Evolutionary conservation across 2,888 invertebrate genomes (phyloP).

Genomic region (Aproaerema taeniolella): DNA sequence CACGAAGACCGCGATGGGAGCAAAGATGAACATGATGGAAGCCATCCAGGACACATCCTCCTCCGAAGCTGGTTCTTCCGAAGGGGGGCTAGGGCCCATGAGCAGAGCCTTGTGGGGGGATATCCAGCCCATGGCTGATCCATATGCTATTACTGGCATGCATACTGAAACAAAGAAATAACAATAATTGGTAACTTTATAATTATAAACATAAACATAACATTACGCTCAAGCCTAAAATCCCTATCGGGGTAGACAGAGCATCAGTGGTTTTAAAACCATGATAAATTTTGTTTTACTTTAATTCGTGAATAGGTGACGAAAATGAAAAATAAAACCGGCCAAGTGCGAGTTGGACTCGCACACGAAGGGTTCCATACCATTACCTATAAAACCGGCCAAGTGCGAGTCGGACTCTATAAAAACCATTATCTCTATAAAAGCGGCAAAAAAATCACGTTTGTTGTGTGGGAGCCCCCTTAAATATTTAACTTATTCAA

Average conservation of each 20-base stretch:
- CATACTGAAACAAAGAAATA: slow-evolving; percentile 59
- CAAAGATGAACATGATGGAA: slow-evolving; percentile 76
- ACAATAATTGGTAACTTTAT: not conserved
- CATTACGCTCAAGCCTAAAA: too few relatives aligned
- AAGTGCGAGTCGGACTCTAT: too few relatives aligned
- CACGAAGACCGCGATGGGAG: slow-evolving; percentile 71
- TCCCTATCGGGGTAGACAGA: too few relatives aligned
- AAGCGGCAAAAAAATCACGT: too few relatives aligned
- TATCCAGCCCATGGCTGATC: slow-evolving; percentile 76
- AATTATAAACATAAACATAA: not conserved
- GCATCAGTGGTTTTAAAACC: too few relatives aligned
- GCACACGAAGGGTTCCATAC: too few relatives aligned
- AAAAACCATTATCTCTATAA: too few relatives aligned
- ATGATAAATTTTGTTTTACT: not conserved
- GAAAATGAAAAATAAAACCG: too few relatives aligned
- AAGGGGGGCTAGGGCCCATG: slow-evolving; percentile 56
- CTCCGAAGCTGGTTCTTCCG: slow-evolving; percentile 47
- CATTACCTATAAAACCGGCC: too few relatives aligned
- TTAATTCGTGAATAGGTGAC: not conserved
- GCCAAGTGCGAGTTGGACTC: too few relatives aligned
- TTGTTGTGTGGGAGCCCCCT: too few relatives aligned
- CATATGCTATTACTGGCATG: slow-evolving; percentile 71
- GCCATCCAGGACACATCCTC: slow-evolving; percentile 77
- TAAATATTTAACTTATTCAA: too few relatives aligned
- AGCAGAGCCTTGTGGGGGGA: slow-evolving; percentile 72